Evolutionary conservation across 2,888 invertebrate genomes (phyloP), one percentile per base, ranked within the genome.

Genomic region (Microplitis deprimator): DNA sequence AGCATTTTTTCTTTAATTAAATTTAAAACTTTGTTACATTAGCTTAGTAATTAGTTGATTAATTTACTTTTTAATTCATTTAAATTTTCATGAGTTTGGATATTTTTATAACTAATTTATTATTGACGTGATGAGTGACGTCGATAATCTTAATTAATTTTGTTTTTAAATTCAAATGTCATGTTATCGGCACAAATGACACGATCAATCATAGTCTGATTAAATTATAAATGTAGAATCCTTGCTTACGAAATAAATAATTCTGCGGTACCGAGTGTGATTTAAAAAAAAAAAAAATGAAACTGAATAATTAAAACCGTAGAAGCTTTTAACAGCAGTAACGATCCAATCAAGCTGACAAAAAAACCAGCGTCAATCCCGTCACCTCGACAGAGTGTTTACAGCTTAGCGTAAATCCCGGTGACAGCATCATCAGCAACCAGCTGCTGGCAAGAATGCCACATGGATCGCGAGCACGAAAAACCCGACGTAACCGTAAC

Each of bases 361-460:
- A 29, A 29, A 29, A 62, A 62, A 59, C 8, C 62, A 16, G 62
- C 65, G 65, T 65, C 65, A 62, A 62, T 20, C 20, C 20, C 78
- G 71, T 76, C 68, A 50, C 50, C 13, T 50, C 77, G 76, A 67
- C 78, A 80, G 78, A 75, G 78, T 79, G 65, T 65, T 61, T 40
- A 38, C 39, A 39, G 62, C n/a, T 40, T 38, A 38, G 61, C 76
- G 75, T 79, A 38, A 62, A 67, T 64, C 59, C 73, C 29, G 40
- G 68, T 50, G 69, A 75, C 62, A 77, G 68, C 40, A 16, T 50
- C 20, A 41, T 79, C 76, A 73, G 78, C 84, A 82, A n/a, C 85
- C 84, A 77, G 79, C n/a, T 84, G 83, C 71, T 84, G 84, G 78
- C 81, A 79, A 80, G 60, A 68, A 88, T 88, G 88, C 87, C 88